A percentile compares a stretch with the other conserved stretches of the same genome.
Conservation (phyloP, 2,113 vertebrate species). For the Rhadina sibilatrix region DNA sequence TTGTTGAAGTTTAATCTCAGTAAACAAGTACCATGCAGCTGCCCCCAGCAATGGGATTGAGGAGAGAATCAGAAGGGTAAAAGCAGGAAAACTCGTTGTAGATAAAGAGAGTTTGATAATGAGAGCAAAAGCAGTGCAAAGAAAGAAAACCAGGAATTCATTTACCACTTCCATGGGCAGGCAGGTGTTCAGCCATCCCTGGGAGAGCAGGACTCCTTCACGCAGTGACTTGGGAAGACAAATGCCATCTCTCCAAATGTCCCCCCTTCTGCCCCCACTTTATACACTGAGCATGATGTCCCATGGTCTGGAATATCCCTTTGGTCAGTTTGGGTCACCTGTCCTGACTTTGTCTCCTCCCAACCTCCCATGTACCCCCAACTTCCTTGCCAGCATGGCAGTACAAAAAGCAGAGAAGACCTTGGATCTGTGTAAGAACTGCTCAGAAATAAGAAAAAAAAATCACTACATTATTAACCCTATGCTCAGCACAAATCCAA, state of each 20-base stretch:
- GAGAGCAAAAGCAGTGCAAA: not conserved
- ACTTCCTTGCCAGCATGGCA: not conserved
- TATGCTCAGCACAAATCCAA: not conserved
- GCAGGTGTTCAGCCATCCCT: not conserved
- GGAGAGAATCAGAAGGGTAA: not conserved
- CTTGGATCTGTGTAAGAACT: not conserved
- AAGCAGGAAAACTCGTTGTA: not conserved
- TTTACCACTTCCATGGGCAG: not conserved
- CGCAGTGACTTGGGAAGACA: not conserved
- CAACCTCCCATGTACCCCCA: fast-evolving
- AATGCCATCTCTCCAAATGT: not conserved
- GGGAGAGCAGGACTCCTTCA: not conserved
- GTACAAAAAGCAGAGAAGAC: not conserved
- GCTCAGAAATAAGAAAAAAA: not conserved
- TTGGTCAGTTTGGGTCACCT: not conserved
- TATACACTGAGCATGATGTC: not conserved
- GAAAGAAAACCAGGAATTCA: not conserved
- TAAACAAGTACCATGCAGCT: not conserved
- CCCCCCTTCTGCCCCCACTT: fast-evolving
- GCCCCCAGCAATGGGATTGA: not conserved
- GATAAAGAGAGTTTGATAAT: not conserved
- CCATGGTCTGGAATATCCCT: not conserved
- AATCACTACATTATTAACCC: not conserved
- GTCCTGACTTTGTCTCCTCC: not conserved
- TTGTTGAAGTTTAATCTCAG: not conserved